Percentiles rank a stretch among this genome's conserved stretches.
Conservation (phyloP, 1,140 invertebrate species). For the Scaptodrosophila lebanonensis region DNA sequence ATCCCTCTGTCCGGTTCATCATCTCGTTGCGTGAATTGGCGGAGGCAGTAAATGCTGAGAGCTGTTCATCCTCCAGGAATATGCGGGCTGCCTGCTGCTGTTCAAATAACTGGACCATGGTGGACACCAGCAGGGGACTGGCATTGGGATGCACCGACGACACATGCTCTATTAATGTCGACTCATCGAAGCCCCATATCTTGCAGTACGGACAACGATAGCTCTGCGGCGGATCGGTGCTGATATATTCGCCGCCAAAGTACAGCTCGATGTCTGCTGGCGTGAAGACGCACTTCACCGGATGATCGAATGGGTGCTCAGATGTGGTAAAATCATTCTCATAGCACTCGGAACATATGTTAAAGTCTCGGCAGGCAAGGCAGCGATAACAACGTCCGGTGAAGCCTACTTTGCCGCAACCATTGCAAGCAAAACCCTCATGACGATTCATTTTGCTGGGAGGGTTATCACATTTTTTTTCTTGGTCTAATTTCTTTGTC, state of each 20-base stretch:
- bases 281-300: constrained; percentile 48
- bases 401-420: constrained; percentile 40
- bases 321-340: constrained; percentile 42
- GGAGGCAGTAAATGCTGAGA: constrained; percentile 41
- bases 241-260: constrained; percentile 53
- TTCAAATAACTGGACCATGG: constrained; percentile 53
- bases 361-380: constrained; percentile 43
- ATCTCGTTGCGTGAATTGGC: constrained; percentile 46
- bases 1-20: constrained; percentile 30
- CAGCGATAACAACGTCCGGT: constrained; percentile 55
- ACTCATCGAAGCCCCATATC: constrained; percentile 58
- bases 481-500: not conserved
- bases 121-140: constrained; percentile 48
- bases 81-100: constrained; percentile 55
- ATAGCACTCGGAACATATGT: constrained; percentile 50
- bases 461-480: not conserved
- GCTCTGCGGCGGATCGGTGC: constrained; percentile 55
- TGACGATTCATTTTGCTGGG: constrained; percentile 47
- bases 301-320: constrained; percentile 57
- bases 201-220: constrained; percentile 62
- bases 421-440: constrained; percentile 44
- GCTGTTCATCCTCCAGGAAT: constrained; percentile 59
- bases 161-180: constrained; percentile 55
- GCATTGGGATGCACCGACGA: constrained; percentile 39
- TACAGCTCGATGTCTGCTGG: constrained; percentile 48